Evolutionary conservation across 2,797 vertebrate species (phyloP), one percentile per base, ranked within the genome.

Genomic region (Petrocephalus sullivani): DNA sequence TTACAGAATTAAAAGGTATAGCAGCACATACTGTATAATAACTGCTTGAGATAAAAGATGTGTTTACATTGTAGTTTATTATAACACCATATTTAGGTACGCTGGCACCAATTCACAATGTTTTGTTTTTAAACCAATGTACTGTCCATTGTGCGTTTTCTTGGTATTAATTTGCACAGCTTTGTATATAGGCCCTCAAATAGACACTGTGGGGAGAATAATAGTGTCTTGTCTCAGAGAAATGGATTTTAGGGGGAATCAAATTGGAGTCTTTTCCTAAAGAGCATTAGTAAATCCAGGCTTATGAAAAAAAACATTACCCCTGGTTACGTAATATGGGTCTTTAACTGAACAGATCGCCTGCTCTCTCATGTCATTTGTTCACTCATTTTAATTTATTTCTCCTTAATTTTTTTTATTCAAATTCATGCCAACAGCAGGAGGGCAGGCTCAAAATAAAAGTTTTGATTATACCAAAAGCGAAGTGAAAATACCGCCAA

Each of bases 391-490:
- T 89, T 37, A 86, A 86, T 81, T 87, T 60, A 33, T 14, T 83
- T 83, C 14, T 88, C 33, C 54, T 83, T 87, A 41, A 16, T 54
- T 86, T 85, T 85, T 86, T 8, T 96, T 96, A 91, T 96, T 97
- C 91, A 95, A 95, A 90, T 97, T 96, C 93, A 96, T 96, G 96
- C 95, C 96, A 90, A 97, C 61, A 96, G 96, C 94, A 46, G n/a
- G 33, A 53, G 21, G 96, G 96, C 89, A 95, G 96, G 91, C 96
- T 96, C 90, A 96, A 96, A 89, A 96, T 96, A 92, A 71, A 96
- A 96, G 90, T 92, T 91, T 96, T 16, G 96, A 96, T 93, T 97
- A 96, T 33, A 96, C 95, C 95, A 95, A 4, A 96, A 96, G 88
- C 95, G 96, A 90, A 95, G 95, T 92, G 94, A 93, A 94, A 92